A percentile compares a stretch with the other conserved stretches of the same genome.
These are phyloP conservation scores for Crossocerus cetratus DNA, from an alignment of 2,888 invertebrate species.

Conservation along the genomic window DNA sequence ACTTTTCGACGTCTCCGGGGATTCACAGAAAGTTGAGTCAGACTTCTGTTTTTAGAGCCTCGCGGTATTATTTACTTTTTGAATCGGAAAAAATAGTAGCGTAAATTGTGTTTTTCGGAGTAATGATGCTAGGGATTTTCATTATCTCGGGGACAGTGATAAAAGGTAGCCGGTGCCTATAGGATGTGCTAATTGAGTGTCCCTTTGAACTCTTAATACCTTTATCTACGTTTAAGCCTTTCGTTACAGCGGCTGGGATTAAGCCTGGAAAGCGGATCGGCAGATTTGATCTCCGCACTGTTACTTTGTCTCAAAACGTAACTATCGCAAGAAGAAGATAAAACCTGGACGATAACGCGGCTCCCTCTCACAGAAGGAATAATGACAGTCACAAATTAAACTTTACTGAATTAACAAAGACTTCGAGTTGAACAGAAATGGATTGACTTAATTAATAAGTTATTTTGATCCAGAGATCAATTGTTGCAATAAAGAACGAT, in stretches of 20 bases:
- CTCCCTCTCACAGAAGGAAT: too few relatives aligned
- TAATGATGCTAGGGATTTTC: slow-evolving; percentile 7
- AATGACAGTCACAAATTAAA: too few relatives aligned
- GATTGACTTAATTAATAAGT: too few relatives aligned
- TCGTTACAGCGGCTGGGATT: slow-evolving; percentile 51
- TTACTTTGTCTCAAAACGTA: neutral
- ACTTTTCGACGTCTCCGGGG: too few relatives aligned
- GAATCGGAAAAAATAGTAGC: too few relatives aligned
- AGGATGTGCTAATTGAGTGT: slow-evolving; percentile 45
- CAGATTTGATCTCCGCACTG: slow-evolving; percentile 28
- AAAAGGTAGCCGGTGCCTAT: slow-evolving; percentile 17
- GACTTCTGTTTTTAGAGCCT: too few relatives aligned
- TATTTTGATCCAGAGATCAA: too few relatives aligned
- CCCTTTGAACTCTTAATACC: slow-evolving; percentile 56
- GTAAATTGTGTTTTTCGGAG: neutral
- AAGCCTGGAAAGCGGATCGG: slow-evolving; percentile 57
- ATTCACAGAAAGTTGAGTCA: too few relatives aligned
- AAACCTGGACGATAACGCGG: neutral
- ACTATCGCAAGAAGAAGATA: neutral
- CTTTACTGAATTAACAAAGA: too few relatives aligned
- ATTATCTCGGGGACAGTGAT: neutral
- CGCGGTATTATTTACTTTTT: too few relatives aligned
- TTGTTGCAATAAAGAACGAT: too few relatives aligned
- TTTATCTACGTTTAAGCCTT: slow-evolving; percentile 45
- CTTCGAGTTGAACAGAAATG: too few relatives aligned